Evolutionary conservation across 53 echinoderm and acorn worm genomes (phyloP).

Genomic region (Actinopyga echinites): DNA sequence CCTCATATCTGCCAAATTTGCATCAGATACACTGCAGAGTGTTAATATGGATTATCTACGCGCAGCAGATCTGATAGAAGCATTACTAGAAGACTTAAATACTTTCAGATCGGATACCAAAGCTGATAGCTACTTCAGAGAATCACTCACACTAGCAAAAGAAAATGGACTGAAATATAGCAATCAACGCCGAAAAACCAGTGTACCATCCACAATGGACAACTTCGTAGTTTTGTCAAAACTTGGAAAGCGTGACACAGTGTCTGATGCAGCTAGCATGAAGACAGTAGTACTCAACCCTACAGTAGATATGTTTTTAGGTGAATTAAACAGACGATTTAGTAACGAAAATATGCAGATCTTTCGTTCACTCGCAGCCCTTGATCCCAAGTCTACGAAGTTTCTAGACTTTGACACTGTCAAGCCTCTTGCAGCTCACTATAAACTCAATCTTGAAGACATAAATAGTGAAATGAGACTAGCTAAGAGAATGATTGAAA

Average conservation of each 20-base stretch:
- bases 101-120: background rate
- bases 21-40: slow-evolving; percentile 33
- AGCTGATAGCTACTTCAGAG: background rate
- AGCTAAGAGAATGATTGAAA: slow-evolving; percentile 33
- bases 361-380: slow-evolving; percentile 42
- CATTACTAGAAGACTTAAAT: slow-evolving; percentile 35
- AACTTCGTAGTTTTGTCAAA: background rate
- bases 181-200: background rate
- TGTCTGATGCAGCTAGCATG: background rate
- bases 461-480: slow-evolving; percentile 28
- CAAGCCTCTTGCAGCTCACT: slow-evolving; percentile 41
- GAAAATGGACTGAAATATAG: background rate
- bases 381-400: slow-evolving; percentile 26
- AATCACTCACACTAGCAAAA: background rate
- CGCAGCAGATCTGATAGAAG: slow-evolving; percentile 36
- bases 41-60: background rate
- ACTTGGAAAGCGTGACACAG: slow-evolving; percentile 26
- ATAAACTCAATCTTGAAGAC: slow-evolving; percentile 46
- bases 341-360: slow-evolving; percentile 39
- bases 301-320: slow-evolving; percentile 29
- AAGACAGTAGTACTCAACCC: slow-evolving; percentile 6
- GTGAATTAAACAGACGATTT: slow-evolving; percentile 49
- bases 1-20: slow-evolving; percentile 9
- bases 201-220: slow-evolving; percentile 2
- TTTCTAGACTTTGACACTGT: slow-evolving; percentile 40